These are phyloP conservation scores for Ascaphus truei DNA, from an alignment of 2,113 vertebrate genomes.

Conservation along the genomic window DNA sequence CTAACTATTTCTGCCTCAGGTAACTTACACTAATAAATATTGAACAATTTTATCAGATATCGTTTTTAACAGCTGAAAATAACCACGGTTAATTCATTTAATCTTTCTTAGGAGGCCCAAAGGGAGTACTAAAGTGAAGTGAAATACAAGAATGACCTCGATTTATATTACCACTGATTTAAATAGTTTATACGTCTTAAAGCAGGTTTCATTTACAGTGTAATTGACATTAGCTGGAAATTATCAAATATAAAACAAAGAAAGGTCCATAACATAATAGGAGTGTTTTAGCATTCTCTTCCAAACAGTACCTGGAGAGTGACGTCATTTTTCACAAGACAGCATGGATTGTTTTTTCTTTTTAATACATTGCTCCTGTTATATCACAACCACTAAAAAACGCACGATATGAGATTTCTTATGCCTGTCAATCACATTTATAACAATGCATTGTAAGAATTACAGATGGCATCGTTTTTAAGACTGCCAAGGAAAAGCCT, in stretches of 20 bases:
- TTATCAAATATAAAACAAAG: too few relatives aligned
- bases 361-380: not conserved
- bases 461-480: conserved; percentile 12
- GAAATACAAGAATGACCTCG: conserved; percentile 27
- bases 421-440: conserved; percentile 6
- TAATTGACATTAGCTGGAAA: conserved; percentile 10
- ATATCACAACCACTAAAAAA: not conserved
- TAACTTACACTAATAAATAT: conserved; percentile 18
- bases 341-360: too few relatives aligned
- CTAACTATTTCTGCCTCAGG: not conserved
- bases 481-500: not conserved
- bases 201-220: not conserved
- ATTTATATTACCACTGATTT: conserved; percentile 17
- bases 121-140: conserved; percentile 21
- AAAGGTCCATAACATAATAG: too few relatives aligned
- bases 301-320: too few relatives aligned
- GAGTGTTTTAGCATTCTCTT: too few relatives aligned
- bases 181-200: conserved; percentile 20
- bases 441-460: conserved; percentile 16
- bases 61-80: conserved; percentile 2
- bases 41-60: conserved; percentile 17
- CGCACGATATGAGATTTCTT: not conserved
- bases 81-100: conserved; percentile 26
- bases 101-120: conserved; percentile 12
- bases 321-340: too few relatives aligned